A percentile compares a stretch with the other conserved stretches of the same genome.
These are phyloP conservation scores for Lagocephalus sceleratus DNA, from an alignment of 2,797 vertebrate genomes.

Conservation along the genomic window DNA sequence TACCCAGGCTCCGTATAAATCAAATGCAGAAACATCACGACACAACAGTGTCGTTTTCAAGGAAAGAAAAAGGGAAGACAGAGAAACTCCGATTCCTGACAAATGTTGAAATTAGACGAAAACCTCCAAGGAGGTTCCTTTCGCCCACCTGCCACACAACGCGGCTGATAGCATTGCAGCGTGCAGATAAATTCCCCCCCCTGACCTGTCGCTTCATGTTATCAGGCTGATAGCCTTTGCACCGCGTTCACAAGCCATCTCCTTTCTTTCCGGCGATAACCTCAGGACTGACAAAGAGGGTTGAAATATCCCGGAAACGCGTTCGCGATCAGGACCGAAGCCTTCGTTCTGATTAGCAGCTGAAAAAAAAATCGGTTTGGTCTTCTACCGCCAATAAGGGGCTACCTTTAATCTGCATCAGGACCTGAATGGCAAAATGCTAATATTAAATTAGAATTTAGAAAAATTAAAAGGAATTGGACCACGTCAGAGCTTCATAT, in stretches of 20 bases:
- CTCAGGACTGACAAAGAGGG: slow-evolving; percentile 6
- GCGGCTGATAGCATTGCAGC: slow-evolving; percentile 19
- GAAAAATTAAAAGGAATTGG: neutral
- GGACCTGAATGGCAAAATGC: no score
- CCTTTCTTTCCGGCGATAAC: slow-evolving; percentile 18
- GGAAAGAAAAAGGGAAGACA: neutral
- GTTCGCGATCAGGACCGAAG: neutral
- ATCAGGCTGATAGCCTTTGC: slow-evolving; percentile 20
- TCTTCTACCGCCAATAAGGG: no score
- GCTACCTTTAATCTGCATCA: no score
- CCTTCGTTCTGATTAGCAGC: neutral
- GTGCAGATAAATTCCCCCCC: slow-evolving; percentile 30
- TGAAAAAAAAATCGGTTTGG: neutral
- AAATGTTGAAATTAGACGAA: slow-evolving; percentile 7
- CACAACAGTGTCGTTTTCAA: neutral
- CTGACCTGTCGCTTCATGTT: slow-evolving; percentile 31
- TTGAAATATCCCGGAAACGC: slow-evolving; percentile 2
- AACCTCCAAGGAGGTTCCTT: slow-evolving; percentile 1
- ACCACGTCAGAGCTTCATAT: neutral
- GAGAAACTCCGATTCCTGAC: neutral
- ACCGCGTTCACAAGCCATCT: slow-evolving; percentile 16
- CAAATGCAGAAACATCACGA: slow-evolving; percentile 5
- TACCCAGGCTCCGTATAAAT: slow-evolving; percentile 1
- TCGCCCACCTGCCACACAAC: slow-evolving; percentile 12
- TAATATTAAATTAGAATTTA: no score